phyloP scores from a whole-genome alignment of 2,113 vertebrate genomes.

The Austrofundulus limnaeus region DNA sequence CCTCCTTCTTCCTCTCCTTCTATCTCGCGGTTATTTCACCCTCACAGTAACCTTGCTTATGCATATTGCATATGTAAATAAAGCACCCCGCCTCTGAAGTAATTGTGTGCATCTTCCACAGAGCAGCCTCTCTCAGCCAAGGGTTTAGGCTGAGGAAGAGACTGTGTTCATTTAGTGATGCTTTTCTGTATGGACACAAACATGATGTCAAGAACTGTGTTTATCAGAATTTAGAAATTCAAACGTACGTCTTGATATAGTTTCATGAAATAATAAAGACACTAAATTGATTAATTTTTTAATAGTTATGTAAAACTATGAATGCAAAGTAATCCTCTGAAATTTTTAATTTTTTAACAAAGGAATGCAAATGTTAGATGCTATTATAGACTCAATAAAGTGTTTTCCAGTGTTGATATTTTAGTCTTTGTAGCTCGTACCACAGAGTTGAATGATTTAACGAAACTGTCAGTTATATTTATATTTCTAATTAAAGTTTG shows the following conservation, averaged over 20 bases:
- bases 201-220: slow-evolving; percentile 17
- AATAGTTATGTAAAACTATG: neutral
- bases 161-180: slow-evolving; percentile 45
- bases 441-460: neutral
- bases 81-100: slow-evolving; percentile 87
- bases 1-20: slow-evolving; percentile 63
- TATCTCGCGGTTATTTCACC: slow-evolving; percentile 76
- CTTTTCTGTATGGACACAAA: slow-evolving; percentile 15
- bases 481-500: neutral
- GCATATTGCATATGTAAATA: slow-evolving; percentile 87
- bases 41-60: slow-evolving; percentile 81
- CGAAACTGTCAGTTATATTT: neutral
- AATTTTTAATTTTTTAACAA: no score
- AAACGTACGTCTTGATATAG: neutral
- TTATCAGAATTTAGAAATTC: neutral
- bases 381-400: no score
- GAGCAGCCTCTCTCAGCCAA: slow-evolving; percentile 77
- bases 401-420: neutral
- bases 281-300: neutral
- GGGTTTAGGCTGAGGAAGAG: slow-evolving; percentile 39
- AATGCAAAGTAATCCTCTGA: no score
- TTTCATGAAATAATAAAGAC: neutral
- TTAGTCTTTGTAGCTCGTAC: neutral
- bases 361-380: neutral
- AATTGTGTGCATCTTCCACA: slow-evolving; percentile 93